These are phyloP conservation scores for Eupithecia pulchellata DNA, from an alignment of 2,888 invertebrate genomes.

Conservation along the genomic window DNA sequence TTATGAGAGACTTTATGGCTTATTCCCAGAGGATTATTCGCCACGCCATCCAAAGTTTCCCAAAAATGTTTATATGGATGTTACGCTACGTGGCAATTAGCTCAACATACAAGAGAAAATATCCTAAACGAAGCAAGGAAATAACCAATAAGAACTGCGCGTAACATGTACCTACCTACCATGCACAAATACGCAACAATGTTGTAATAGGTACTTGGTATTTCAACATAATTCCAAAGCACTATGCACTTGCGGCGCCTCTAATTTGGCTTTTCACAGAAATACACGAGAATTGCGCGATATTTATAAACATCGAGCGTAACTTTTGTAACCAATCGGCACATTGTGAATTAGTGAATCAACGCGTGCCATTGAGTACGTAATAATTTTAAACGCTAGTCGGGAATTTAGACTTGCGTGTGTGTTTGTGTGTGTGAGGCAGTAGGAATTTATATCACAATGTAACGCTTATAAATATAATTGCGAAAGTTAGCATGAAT, in stretches of 20 bases:
- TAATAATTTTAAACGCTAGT: constrained; percentile 8
- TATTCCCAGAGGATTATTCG: too few species aligned
- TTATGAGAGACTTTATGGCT: too few species aligned
- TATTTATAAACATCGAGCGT: constrained; percentile 33
- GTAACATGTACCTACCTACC: neutral
- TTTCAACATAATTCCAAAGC: constrained; percentile 18
- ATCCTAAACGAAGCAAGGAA: neutral
- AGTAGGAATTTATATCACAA: neutral
- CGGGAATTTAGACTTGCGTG: neutral
- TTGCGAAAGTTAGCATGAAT: neutral
- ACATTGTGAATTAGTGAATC: constrained; percentile 30
- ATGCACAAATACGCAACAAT: constrained; percentile 11
- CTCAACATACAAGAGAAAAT: neutral
- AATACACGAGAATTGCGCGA: constrained; percentile 27
- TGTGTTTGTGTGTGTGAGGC: neutral
- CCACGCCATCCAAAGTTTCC: too few species aligned
- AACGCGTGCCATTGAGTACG: constrained; percentile 18
- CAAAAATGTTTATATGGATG: too few species aligned
- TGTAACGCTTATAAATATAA: neutral
- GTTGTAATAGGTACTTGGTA: constrained; percentile 3
- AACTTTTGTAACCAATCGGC: constrained; percentile 32
- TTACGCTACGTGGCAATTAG: too few species aligned
- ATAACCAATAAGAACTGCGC: neutral
- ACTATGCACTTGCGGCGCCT: constrained; percentile 17
- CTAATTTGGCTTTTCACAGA: constrained; percentile 33